These are phyloP conservation scores for Antrozous pallidus DNA, from an alignment of 2,797 vertebrate genomes.

Conservation along the genomic window DNA sequence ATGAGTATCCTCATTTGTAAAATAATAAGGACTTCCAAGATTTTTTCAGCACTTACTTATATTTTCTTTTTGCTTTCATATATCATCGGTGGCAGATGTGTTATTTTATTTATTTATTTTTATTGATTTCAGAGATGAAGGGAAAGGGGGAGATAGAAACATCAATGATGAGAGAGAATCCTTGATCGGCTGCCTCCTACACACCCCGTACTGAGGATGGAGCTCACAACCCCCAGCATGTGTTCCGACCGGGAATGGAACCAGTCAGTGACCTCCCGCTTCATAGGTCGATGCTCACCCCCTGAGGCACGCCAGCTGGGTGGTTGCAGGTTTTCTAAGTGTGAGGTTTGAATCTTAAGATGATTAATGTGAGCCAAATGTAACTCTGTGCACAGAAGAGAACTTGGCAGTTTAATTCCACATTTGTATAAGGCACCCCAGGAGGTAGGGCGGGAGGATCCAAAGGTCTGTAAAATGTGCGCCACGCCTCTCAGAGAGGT, in stretches of 20 bases:
- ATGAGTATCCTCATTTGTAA: background rate
- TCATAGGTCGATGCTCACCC: no score
- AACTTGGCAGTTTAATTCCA: background rate
- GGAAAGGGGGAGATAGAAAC: no score
- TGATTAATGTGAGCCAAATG: constrained; percentile 18
- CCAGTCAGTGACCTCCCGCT: no score
- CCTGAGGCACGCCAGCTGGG: no score
- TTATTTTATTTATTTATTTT: no score
- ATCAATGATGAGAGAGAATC: no score
- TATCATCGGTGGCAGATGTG: background rate
- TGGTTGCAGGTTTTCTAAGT: background rate
- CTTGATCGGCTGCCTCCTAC: no score
- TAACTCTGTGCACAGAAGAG: background rate
- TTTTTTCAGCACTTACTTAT: background rate
- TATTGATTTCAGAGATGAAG: no score
- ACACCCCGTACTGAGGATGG: no score
- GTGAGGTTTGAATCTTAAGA: constrained; percentile 4
- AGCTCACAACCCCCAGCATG: no score
- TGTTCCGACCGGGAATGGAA: no score
- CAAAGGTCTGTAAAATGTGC: background rate
- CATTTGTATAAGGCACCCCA: background rate
- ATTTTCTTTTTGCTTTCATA: background rate
- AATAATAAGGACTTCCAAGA: background rate
- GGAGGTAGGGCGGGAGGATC: background rate
- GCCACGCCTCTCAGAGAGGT: background rate